These are phyloP conservation scores for Euplexia lucipara DNA, from an alignment of 2,888 invertebrate species.

Conservation along the genomic window DNA sequence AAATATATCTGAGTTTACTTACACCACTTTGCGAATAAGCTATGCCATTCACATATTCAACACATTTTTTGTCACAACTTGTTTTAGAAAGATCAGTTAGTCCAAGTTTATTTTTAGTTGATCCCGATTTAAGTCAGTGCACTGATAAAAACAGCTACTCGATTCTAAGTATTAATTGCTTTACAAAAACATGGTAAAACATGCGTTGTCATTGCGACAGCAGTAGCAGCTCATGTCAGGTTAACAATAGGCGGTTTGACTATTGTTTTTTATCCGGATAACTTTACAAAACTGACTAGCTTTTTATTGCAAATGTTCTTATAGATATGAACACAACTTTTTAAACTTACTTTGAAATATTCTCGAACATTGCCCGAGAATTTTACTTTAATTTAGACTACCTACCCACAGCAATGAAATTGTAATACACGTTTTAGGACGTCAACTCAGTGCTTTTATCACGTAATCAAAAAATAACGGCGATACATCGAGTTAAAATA, in stretches of 20 bases:
- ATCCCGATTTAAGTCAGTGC: conserved; percentile 31
- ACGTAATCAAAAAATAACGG: too few relatives aligned
- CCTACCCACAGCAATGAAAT: too few relatives aligned
- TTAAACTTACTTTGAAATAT: background rate
- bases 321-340: conserved; percentile 5
- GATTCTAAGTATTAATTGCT: conserved; percentile 48
- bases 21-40: too few relatives aligned
- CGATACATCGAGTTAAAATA: too few relatives aligned
- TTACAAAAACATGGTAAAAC: conserved; percentile 39
- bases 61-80: too few relatives aligned
- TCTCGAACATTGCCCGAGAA: background rate
- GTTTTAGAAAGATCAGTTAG: conserved; percentile 23
- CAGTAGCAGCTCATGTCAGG: conserved; percentile 32
- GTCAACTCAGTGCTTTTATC: too few relatives aligned
- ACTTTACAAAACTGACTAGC: conserved; percentile 5
- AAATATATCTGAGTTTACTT: too few relatives aligned
- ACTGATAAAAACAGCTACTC: conserved; percentile 35
- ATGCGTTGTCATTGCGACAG: conserved; percentile 39
- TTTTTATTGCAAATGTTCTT: conserved; percentile 12
- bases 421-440: too few relatives aligned
- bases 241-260: conserved; percentile 34
- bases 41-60: too few relatives aligned
- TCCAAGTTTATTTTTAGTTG: conserved; percentile 28
- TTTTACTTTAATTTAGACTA: too few relatives aligned
- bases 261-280: conserved; percentile 37